Evolutionary conservation across 2,888 invertebrate genomes (phyloP), one percentile per base, ranked within the genome.

Genomic region (Alentia gelatinosa): DNA sequence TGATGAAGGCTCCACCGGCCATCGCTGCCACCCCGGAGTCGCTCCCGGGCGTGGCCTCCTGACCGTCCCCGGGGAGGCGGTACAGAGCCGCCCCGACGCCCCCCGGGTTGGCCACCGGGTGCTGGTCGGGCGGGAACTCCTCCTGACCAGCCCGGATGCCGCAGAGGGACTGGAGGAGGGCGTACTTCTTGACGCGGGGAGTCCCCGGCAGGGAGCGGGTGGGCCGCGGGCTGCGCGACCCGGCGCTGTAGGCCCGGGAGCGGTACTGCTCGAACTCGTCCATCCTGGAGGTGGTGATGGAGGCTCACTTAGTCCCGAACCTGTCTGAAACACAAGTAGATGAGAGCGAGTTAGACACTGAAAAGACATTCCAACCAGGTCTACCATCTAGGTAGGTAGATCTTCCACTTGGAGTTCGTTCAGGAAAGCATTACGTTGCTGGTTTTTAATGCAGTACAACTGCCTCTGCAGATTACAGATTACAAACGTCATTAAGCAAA

Each of bases 261-360:
- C 86, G 86, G 42, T 86, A 86, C 42, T 86, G 86, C 26, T 86
- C 86, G 19, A 86, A 86, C 86, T 86, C 86, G 30, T 86, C 86
- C 86, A 50, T 86, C 42, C 1, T 42, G 37, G 23, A 7, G 35
- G 7, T 74, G n/a, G n/a, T n/a, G 19, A 15, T 19, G 19, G 50
- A 19, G 50, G 50, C 50, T n/a, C n/a, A n/a, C n/a, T n/a, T n/a
- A n/a, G n/a, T n/a, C n/a, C n/a, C n/a, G n/a, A n/a, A n/a, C n/a
- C n/a, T n/a, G n/a, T n/a, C n/a, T n/a, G n/a, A n/a, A n/a, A n/a
- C n/a, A n/a, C n/a, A n/a, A n/a, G n/a, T n/a, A n/a, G n/a, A n/a
- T n/a, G n/a, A n/a, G n/a, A n/a, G n/a, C n/a, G n/a, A n/a, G n/a
- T n/a, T n/a, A n/a, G n/a, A n/a, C n/a, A n/a, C n/a, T n/a, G n/a